Conservation (phyloP, 2,113 vertebrate species). For the Hydrolagus affinis region DNA sequence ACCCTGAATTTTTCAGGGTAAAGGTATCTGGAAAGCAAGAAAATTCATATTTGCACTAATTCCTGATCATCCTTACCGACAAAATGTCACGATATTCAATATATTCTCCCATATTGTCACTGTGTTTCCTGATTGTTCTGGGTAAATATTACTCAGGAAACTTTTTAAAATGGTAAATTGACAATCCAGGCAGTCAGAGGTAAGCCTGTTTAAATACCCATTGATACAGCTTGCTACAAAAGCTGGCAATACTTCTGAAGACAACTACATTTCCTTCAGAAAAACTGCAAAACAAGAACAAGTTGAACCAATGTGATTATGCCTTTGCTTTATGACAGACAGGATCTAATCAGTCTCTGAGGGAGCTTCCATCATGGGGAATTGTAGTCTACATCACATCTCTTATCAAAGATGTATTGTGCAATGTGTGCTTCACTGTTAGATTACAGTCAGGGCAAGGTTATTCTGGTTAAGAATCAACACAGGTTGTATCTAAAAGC, state of each 20-base stretch:
- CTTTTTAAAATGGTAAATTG: slow-evolving; percentile 22
- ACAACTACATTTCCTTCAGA: background rate
- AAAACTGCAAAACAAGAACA: slow-evolving; percentile 59
- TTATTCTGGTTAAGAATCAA: background rate
- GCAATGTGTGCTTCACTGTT: slow-evolving; percentile 14
- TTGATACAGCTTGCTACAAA: slow-evolving; percentile 24
- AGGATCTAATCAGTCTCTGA: slow-evolving; percentile 83
- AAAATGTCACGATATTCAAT: no score
- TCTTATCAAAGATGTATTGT: slow-evolving; percentile 65
- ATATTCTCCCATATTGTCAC: background rate
- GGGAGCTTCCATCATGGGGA: slow-evolving; percentile 70
- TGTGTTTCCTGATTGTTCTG: slow-evolving; percentile 24
- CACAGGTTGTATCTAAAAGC: slow-evolving; percentile 28
- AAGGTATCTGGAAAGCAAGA: no score
- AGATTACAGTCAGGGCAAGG: background rate
- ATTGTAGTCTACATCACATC: slow-evolving; percentile 53
- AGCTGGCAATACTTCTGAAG: slow-evolving; percentile 23
- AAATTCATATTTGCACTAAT: no score
- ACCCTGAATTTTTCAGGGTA: no score
- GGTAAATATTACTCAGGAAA: slow-evolving; percentile 24
- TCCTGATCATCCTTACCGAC: no score
- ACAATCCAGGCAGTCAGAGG: slow-evolving; percentile 22
- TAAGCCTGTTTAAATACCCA: slow-evolving; percentile 27
- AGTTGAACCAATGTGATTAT: slow-evolving; percentile 74
- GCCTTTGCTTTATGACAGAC: slow-evolving; percentile 76